Base-by-base conservation (phyloP, 2,888 invertebrate species). In the Nemotelus nigrinus region DNA sequence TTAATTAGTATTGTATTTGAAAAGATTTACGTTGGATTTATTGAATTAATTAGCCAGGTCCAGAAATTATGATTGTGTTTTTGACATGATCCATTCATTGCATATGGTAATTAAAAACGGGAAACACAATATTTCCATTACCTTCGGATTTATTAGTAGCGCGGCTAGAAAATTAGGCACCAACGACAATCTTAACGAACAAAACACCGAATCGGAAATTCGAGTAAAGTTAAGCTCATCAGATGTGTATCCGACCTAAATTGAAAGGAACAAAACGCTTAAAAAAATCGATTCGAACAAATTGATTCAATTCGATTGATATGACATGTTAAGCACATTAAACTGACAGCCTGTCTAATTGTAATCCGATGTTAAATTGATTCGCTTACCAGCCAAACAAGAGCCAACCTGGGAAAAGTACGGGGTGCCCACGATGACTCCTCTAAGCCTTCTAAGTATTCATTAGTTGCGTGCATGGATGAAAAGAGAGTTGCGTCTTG, bases 271-370 rank as follows among this genome's bases (percentile, higher is more conserved):
- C 10, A 53, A 25, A 64, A 53, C 47, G 55, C 50, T 44, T 57
- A 43, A 57, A 45, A 64, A 76, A 76, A 76, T n/a, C n/a, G 74
- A 67, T 55, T 58, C 67, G 50, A 68, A 58, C 58, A 77, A 77
- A 77, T 77, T 77, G 77, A 77, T 68, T 68, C 67, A 48, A 60
- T 74, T 74, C 63, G 74, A 74, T 64, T 76, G 65, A 76, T 79
- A 76, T 79, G 79, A 79, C 78, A 77, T 55, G 50, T 79, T 78
- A 78, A 79, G 78, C 79, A 77, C 57, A 79, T 79, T 79, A 78
- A 78, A 74, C 77, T 74, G 79, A 77, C 77, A 77, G 77, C 79
- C 70, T 70, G 74, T 77, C 79, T 77, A 79, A 79, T 79, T 79
- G 79, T 77, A 79, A 79, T 77, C 79, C 63, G 68, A 68, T 57